Conservation (phyloP, 2,888 invertebrate species). For the Epinotia nisella region DNA sequence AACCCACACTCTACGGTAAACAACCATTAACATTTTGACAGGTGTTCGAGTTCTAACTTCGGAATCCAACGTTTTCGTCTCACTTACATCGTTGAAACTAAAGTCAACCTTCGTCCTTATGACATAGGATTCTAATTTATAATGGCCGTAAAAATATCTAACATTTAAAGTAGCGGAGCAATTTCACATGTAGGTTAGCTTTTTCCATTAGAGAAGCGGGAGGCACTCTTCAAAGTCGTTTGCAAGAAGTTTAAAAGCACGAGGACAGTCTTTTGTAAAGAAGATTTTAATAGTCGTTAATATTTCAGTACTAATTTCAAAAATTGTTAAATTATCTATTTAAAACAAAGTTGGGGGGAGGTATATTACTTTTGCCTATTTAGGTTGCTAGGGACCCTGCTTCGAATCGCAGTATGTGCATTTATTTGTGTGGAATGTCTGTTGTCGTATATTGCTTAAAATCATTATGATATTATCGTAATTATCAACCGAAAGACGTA, state of each 20-base stretch:
- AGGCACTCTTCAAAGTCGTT: constrained; percentile 9
- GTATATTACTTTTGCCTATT: no score
- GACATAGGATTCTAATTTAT: neutral
- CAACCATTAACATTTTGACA: neutral
- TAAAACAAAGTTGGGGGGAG: no score
- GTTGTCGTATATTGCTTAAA: no score
- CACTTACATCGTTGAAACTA: neutral
- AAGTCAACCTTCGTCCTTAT: neutral
- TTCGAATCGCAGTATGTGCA: no score
- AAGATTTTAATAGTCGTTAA: neutral
- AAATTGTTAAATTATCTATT: no score
- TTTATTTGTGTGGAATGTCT: no score
- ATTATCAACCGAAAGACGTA: no score
- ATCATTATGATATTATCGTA: no score
- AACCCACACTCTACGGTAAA: neutral
- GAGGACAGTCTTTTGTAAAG: neutral
- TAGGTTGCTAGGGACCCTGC: no score
- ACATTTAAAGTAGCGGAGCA: neutral
- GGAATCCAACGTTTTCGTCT: neutral
- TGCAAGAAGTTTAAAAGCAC: neutral
- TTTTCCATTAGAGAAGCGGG: constrained; percentile 2
- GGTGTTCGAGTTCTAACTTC: neutral
- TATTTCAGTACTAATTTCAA: no score
- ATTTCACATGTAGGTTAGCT: constrained; percentile 9
- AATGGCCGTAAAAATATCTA: neutral